Evolutionary conservation across 2,888 invertebrate genomes (phyloP).

Genomic region (Prenolepis imparis): DNA sequence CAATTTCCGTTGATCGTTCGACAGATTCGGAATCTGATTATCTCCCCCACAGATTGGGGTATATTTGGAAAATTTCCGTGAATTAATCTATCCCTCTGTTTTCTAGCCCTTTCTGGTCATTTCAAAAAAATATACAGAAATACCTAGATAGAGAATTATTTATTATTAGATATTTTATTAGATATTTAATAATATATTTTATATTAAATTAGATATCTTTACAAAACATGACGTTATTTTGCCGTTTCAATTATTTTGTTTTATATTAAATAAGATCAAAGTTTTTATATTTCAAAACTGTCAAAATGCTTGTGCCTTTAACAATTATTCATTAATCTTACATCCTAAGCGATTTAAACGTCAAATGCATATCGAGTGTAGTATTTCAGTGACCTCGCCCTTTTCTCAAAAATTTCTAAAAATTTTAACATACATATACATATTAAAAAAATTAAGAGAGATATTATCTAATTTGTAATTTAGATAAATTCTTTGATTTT

Average conservation of each 20-base stretch:
- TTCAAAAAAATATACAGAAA: not conserved
- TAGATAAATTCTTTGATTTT: not conserved
- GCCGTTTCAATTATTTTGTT: not conserved
- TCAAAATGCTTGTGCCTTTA: not conserved
- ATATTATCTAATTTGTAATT: not conserved
- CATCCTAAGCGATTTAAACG: constrained; percentile 4
- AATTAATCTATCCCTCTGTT: constrained; percentile 26
- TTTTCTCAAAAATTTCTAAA: not conserved
- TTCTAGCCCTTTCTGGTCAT: not conserved
- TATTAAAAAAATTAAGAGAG: not conserved
- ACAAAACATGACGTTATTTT: not conserved
- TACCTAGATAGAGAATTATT: not conserved
- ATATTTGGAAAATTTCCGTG: constrained; percentile 32
- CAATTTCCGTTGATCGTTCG: constrained; percentile 73
- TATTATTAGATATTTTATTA: no score
- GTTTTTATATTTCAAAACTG: not conserved
- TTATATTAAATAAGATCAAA: constrained; percentile 4
- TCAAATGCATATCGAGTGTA: constrained; percentile 7
- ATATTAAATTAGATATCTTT: not conserved
- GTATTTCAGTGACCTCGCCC: not conserved
- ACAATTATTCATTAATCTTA: not conserved
- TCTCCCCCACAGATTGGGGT: constrained; percentile 27
- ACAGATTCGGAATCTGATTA: constrained; percentile 57
- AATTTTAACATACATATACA: not conserved
- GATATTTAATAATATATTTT: no score